phyloP scores from a whole-genome alignment of 2,888 invertebrate species.

The Scaptomyza caliginosa region DNA sequence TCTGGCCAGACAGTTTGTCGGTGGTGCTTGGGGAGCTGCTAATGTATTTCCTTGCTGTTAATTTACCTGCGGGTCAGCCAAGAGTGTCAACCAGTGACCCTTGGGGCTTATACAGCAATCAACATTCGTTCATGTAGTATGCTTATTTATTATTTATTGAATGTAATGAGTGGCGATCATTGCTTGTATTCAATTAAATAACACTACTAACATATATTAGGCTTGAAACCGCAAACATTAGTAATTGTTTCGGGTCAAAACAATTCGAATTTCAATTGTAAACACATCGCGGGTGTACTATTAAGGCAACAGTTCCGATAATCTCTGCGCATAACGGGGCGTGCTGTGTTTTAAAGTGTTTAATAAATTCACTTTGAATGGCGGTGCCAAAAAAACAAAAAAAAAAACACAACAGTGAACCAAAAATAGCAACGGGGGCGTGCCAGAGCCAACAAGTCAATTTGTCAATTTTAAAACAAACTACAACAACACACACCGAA shows the following conservation, averaged over 20 bases:
- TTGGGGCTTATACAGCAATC: background rate
- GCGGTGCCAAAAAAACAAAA: slow-evolving; percentile 1
- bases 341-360: slow-evolving; percentile 52
- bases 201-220: slow-evolving; percentile 11
- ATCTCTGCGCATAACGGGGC: background rate
- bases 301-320: slow-evolving; percentile 16
- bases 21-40: background rate
- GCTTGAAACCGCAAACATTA: slow-evolving; percentile 23
- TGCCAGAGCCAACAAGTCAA: slow-evolving; percentile 62
- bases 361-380: slow-evolving; percentile 60
- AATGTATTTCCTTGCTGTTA: background rate
- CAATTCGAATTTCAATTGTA: slow-evolving; percentile 42
- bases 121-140: too few species aligned
- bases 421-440: slow-evolving; percentile 50
- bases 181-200: slow-evolving; percentile 26
- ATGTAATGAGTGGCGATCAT: slow-evolving; percentile 19
- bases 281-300: background rate
- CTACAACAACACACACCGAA: slow-evolving; percentile 29
- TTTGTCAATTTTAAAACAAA: slow-evolving; percentile 70
- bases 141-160: slow-evolving; percentile 14
- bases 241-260: slow-evolving; percentile 37
- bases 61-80: background rate
- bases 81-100: background rate
- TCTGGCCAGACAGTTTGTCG: background rate
- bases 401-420: background rate